Base-by-base conservation (phyloP, 2,113 vertebrate genomes). In the Promerops cafer region DNA sequence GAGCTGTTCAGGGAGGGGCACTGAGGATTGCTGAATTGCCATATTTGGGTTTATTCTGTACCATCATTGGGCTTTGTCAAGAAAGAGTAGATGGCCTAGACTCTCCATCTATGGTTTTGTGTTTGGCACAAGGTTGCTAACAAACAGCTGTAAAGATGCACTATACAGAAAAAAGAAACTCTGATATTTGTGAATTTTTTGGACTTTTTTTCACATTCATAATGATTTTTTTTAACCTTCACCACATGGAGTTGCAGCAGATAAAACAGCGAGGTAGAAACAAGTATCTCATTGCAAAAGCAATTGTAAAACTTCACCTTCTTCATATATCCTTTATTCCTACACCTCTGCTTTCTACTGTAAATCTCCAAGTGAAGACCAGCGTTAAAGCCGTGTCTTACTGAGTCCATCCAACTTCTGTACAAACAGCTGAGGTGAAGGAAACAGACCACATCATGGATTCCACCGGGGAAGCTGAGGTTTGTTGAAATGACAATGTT, bases 161-260 rank as follows among this genome's bases (percentile, higher is more conserved):
- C 15, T 16, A 3, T 20, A 10, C 1, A 1, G 35, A 52, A 87
- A 47, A 45, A 39, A 12, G 19, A 39, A 76, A 45, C 21, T 26
- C n/a, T 20, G 21, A 1, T 76, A n/a, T 52, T 92, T 95, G n/a
- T 26, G 47, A 64, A 9, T 63, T 75, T n/a, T 37, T 47, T 9
- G 65, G 22, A 19, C 18, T 28, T 75, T 65, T 69, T 71, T 79
- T 69, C 16, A 7, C 7, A 1, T 89, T 85, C 3, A 0, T 50
- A 60, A 68, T 0, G 1, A 7, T 27, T 61, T 92, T 90, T 87
- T 90, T 71, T 53, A 90, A 9, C 16, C n/a, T 80, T 83, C 8
- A 23, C 11, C 19, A 9, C 9, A 2, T 52, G 15, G 50, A 86
- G 5, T 69, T 0, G 0, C 27, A 81, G 56, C 1, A 0, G 37